Base-by-base conservation (phyloP, 2,797 vertebrate species). In the Typhlichthys subterraneus region DNA sequence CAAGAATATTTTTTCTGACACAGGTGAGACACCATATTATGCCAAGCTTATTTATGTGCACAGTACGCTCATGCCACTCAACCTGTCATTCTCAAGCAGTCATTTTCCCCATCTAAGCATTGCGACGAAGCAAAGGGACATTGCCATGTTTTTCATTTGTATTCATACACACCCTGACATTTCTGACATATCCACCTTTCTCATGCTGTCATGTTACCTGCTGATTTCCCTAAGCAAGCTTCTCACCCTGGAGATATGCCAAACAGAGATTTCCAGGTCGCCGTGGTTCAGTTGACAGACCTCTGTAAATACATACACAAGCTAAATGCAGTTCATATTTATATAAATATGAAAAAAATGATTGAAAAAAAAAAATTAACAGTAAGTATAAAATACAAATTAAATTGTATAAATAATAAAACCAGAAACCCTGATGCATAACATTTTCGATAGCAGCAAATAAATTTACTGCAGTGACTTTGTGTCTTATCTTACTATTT, bases 91-190 rank as follows among this genome's bases (percentile, higher is more conserved):
- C 53, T 53, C 57, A 60, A 53, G 56, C 55, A 51, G 52, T 29
- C 50, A 51, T 17, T 63, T 54, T 53, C 12, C 15, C 53, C 17
- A 31, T 42, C 19, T 29, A 33, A 17, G 19, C 19, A 42, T 53
- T n/a, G 11, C 12, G 13, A 3, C 8, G 46, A 15, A 10, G 46
- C n/a, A 31, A 15, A 50, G 4, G 47, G 53, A 31, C 19, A 50
- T 57, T 55, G 51, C 23, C 47, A 12, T 56, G 54, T n/a, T 19
- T 61, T 59, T n/a, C 8, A 53, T 61, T 72, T 66, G 15, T 42
- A 53, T 54, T 66, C 48, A 42, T 49, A 12, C 38, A 33, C 19
- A 52, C 19, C 55, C 29, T 31, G 52, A 56, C 31, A 45, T 50
- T 13, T 61, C 17, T 55, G 59, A 38, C 52, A 45, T 55, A n/a